Conservation (phyloP, 2,888 invertebrate species). For the Leistus spinibarbis region DNA sequence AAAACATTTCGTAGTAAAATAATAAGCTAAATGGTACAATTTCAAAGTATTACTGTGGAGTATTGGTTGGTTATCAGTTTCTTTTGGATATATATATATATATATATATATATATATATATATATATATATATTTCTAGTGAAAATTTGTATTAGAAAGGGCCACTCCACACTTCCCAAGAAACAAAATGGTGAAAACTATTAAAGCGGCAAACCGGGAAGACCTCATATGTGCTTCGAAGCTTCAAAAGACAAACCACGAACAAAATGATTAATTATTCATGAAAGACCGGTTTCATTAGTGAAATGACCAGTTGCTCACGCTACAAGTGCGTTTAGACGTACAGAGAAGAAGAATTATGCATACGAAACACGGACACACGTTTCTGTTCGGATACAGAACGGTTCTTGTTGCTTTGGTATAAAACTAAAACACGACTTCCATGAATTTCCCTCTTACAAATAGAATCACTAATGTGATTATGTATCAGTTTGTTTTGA, state of each 20-base stretch:
- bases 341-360: conserved; percentile 12
- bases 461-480: not conserved
- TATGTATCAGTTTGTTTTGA: not conserved
- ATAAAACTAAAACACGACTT: not conserved
- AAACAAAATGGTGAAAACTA: too few species aligned
- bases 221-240: conserved; percentile 6
- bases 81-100: too few species aligned
- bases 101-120: too few species aligned
- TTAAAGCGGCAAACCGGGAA: conserved; percentile 23
- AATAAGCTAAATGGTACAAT: too few species aligned
- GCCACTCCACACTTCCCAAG: too few species aligned
- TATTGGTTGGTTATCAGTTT: too few species aligned
- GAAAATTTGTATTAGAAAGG: too few species aligned
- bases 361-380: not conserved
- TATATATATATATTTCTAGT: too few species aligned
- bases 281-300: conserved; percentile 28
- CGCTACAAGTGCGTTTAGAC: conserved; percentile 4
- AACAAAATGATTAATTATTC: conserved; percentile 33
- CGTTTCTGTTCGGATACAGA: not conserved
- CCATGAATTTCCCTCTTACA: not conserved
- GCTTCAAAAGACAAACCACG: conserved; percentile 7
- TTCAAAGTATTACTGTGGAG: too few species aligned
- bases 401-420: conserved; percentile 3
- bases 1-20: too few species aligned
- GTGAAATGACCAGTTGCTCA: conserved; percentile 13